Evolutionary conservation across 2,797 vertebrate genomes (phyloP), one percentile per base, ranked within the genome.

Genomic region (Enteromius anoplus): DNA sequence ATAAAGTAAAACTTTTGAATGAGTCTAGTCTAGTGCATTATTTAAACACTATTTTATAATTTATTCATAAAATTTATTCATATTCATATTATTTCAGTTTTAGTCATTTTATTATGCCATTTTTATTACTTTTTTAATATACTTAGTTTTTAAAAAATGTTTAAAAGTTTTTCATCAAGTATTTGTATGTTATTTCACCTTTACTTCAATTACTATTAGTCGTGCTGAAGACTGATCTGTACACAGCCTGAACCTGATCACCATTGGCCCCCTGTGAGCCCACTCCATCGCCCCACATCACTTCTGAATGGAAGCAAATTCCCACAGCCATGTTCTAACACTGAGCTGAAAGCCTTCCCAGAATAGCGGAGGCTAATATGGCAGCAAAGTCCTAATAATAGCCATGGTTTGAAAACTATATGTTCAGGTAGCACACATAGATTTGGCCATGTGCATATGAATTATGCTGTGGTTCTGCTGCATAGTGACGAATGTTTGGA

Each of bases 221-320:
- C 17, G 10, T 34, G 47, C 34, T 5, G 29, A 73, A 53, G 19
- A 53, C 49, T 75, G 71, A 37, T 10, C 40, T 51, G n/a, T 60
- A 42, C 53, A 19, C 23, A 78, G 10, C 26, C 26, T 3, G 47
- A 78, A 78, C 75, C 75, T 7, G 29, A 65, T 78, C 42, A 62
- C 58, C 42, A 62, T 4, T 53, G 42, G 75, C 29, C 75, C 60
- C 40, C 42, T 65, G 60, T 78, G 60, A 47, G 17, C 42, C 42
- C 58, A 32, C 14, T 60, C 34, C 21, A 78, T 49, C 3, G 19
- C 42, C 58, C 58, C 58, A 78, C 37, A 47, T 65, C 58, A 64
- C 26, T 4, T 77, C 40, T 77, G 40, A 26, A 64, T 65, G 75
- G 40, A 45, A 64, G 15, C 45, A 78, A 78, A 64, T 78, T 58